phyloP scores from a whole-genome alignment of 2,888 invertebrate genomes.

The Mythimna impura region DNA sequence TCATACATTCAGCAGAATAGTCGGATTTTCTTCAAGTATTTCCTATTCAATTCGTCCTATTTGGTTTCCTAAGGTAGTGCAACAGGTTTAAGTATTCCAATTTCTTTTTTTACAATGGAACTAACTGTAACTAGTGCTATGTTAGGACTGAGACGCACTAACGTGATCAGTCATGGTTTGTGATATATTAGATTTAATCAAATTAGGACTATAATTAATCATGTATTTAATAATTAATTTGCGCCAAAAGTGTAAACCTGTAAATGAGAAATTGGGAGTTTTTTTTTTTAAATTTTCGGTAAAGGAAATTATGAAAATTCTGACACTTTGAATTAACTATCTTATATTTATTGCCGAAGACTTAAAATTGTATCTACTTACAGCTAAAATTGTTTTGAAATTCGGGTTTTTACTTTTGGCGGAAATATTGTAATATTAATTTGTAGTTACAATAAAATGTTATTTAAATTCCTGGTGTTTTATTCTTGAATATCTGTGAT shows the following conservation, averaged over 20 bases:
- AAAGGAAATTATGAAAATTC: neutral
- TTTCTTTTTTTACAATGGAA: slow-evolving; percentile 43
- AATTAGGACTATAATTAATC: slow-evolving; percentile 67
- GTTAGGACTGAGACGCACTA: slow-evolving; percentile 66
- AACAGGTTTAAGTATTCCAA: slow-evolving; percentile 32
- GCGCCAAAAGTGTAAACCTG: slow-evolving; percentile 58
- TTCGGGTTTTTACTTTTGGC: slow-evolving; percentile 69
- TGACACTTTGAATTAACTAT: too few species aligned
- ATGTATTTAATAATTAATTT: slow-evolving; percentile 63
- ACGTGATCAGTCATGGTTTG: slow-evolving; percentile 83
- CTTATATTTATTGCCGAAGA: neutral
- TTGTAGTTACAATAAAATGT: slow-evolving; percentile 84
- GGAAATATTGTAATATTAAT: slow-evolving; percentile 68
- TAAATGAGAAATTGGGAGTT: neutral
- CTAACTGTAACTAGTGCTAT: slow-evolving; percentile 63
- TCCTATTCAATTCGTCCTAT: neutral
- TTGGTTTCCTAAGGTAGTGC: slow-evolving; percentile 34
- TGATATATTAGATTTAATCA: slow-evolving; percentile 83
- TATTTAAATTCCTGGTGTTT: slow-evolving; percentile 68
- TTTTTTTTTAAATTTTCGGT: neutral
- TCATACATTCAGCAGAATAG: neutral
- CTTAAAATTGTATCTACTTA: neutral
- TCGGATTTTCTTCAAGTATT: neutral
- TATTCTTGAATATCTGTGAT: neutral
- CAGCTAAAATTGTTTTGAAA: neutral